Evolutionary conservation across 2,888 invertebrate genomes (phyloP), one percentile per base, ranked within the genome.

Genomic region (Acleris laterana): DNA sequence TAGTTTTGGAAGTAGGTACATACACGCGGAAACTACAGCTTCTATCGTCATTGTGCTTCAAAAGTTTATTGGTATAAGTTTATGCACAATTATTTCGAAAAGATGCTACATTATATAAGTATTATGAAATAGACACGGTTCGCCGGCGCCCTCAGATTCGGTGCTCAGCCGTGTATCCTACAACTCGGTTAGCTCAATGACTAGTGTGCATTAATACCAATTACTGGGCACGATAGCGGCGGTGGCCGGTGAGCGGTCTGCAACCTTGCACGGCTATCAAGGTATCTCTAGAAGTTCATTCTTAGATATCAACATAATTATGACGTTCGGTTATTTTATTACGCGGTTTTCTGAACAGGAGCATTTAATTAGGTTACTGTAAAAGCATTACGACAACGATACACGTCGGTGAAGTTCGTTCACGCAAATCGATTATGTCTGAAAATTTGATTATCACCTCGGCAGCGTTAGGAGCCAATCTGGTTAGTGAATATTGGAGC

Each of bases 91-190:
- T 42, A 5, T 42, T n/a, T n/a, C 20, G 20, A 38, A 53, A 64
- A 46, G 52, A 59, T 28, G 50, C 44, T 4, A 44, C 17, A 56
- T 65, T 65, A 65, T 65, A 16, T 65, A 65, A 65, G 16, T 4
- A 44, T 65, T 61, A 65, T 61, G 56, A 55, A 61, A 44, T 71
- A 71, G 79, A 69, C 72, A 83, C 78, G 82, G 74, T 81, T 71
- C 74, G 77, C 67, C 78, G 77, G 72, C 73, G 82, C 81, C 83
- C 83, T 84, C 77, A 70, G 72, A 77, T 70, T 74, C 76, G 76
- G 71, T 71, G 63, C 72, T 78, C 79, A 85, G 78, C 85, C 89
- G 84, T 87, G 81, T 77, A 84, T 90, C 90, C 90, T 82, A 76
- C 59, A 63, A 51, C 50, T 74, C 87, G 88, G 80, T 83, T 74